These are phyloP conservation scores for Lophochroa leadbeateri DNA, from an alignment of 2,113 vertebrate genomes.

Conservation along the genomic window DNA sequence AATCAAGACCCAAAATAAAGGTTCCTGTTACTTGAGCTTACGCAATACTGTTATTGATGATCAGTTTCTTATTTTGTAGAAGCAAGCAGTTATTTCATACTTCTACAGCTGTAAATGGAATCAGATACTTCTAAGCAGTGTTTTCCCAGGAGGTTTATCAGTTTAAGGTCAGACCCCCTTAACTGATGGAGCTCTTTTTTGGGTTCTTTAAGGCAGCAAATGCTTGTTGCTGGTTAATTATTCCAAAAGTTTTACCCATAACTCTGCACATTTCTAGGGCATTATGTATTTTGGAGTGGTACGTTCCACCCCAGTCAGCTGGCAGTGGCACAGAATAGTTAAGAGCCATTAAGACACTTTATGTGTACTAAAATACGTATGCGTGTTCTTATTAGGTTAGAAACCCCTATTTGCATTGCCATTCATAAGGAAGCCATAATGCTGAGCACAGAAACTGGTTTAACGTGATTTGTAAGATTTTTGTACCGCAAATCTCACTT, in stretches of 20 bases:
- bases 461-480: neutral
- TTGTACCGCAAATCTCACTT: neutral
- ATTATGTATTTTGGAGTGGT: neutral
- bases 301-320: neutral
- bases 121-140: neutral
- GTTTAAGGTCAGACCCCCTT: neutral
- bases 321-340: neutral
- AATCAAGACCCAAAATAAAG: neutral
- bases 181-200: rapidly evolving
- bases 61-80: neutral
- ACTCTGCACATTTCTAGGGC: neutral
- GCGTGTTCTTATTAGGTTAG: neutral
- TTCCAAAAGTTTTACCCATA: neutral
- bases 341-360: neutral
- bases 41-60: neutral
- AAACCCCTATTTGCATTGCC: neutral
- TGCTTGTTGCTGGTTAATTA: neutral
- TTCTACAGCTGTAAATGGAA: neutral
- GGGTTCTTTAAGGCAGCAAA: neutral
- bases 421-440: neutral
- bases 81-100: neutral
- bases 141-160: neutral
- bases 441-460: neutral
- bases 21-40: neutral
- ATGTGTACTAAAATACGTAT: neutral